Percentiles rank a stretch among this genome's conserved stretches.
phyloP scores from a whole-genome alignment of 2,888 invertebrate genomes.

The Kryphioiulus occultus region DNA sequence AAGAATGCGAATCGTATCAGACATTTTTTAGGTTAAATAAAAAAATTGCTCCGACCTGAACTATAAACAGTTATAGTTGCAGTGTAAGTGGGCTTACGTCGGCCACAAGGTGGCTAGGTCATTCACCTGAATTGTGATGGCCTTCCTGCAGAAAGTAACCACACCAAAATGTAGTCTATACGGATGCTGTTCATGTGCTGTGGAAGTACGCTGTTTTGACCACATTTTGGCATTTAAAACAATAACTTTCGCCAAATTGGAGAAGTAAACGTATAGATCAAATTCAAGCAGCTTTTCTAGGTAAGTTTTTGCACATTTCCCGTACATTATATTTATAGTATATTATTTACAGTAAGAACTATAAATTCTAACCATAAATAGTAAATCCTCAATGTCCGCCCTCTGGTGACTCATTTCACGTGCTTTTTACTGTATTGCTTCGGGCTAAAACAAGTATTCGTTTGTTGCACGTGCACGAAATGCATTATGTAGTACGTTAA shows the following conservation, averaged over 20 bases:
- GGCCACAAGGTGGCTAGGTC: slow-evolving; percentile 17
- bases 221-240: background rate
- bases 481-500: no score
- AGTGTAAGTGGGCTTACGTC: background rate
- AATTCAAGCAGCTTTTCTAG: background rate
- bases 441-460: background rate
- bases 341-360: background rate
- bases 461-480: background rate
- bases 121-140: background rate
- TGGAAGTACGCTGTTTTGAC: background rate
- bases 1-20: background rate
- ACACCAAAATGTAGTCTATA: background rate
- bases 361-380: background rate
- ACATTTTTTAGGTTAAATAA: background rate
- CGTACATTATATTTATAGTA: background rate
- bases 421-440: background rate
- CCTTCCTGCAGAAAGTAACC: slow-evolving; percentile 6
- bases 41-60: background rate
- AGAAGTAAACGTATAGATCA: background rate
- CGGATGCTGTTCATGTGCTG: background rate
- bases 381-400: no score
- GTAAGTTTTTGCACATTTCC: background rate
- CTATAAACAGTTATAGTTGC: background rate
- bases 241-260: background rate
- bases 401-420: no score